These are phyloP conservation scores for Disparrhopalites patrizii DNA, from an alignment of 2,888 invertebrate species.

Conservation along the genomic window DNA sequence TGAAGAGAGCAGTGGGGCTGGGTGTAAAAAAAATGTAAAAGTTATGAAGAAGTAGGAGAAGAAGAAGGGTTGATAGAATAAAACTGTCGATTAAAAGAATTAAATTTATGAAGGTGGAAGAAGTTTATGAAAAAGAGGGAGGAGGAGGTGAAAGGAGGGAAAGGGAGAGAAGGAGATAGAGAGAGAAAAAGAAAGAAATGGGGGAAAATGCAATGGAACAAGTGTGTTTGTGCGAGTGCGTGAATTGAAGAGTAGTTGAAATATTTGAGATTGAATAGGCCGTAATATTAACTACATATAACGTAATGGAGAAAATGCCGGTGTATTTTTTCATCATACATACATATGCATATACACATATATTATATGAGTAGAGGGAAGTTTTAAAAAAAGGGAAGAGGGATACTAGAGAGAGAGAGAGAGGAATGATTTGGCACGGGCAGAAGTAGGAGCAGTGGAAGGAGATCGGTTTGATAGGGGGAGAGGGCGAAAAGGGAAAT, in stretches of 20 bases:
- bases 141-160: neutral
- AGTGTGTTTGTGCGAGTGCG: neutral
- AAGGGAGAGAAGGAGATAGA: neutral
- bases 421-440: constrained; percentile 22
- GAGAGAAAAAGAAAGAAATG: neutral
- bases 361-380: too few relatives aligned
- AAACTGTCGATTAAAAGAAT: constrained; percentile 11
- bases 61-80: neutral
- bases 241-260: constrained; percentile 21
- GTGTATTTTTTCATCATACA: constrained; percentile 14
- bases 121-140: constrained; percentile 2
- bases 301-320: neutral
- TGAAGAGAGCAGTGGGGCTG: too few relatives aligned
- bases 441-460: constrained; percentile 30
- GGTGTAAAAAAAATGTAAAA: too few relatives aligned
- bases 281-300: too few relatives aligned
- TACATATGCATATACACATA: constrained; percentile 12
- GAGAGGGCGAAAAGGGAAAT: constrained; percentile 47
- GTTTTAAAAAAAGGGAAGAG: too few relatives aligned
- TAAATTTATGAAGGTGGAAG: constrained; percentile 8
- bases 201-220: neutral
- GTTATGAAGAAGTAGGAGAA: neutral
- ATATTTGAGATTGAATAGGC: constrained; percentile 25
- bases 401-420: constrained; percentile 1
- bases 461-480: constrained; percentile 31